phyloP scores from a whole-genome alignment of 35 echinoderm and acorn worm species.

The Lytechinus pictus region DNA sequence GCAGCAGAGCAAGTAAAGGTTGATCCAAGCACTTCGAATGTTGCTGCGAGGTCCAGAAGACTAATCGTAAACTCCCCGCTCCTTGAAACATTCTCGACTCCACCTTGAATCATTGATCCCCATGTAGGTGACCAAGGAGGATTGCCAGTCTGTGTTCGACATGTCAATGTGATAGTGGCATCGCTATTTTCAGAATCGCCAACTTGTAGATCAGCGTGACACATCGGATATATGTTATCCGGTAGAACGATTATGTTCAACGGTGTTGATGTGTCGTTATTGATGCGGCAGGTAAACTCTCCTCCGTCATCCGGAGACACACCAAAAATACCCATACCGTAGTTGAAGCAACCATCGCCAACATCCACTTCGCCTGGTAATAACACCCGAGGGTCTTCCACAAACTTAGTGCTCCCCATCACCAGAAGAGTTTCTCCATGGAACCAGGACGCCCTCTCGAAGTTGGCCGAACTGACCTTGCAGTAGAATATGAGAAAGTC shows the following conservation, averaged over 20 bases:
- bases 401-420: neutral
- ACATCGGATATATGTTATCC: neutral
- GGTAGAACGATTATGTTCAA: neutral
- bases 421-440: neutral
- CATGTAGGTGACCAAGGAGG: neutral
- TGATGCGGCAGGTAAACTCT: neutral
- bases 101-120: neutral
- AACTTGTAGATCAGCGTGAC: neutral
- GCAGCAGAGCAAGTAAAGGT: constrained; percentile 16
- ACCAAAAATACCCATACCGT: neutral
- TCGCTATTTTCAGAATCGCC: neutral
- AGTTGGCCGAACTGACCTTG: neutral
- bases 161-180: neutral
- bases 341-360: neutral
- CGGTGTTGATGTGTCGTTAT: neutral
- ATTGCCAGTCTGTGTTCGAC: constrained; percentile 6
- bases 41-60: neutral
- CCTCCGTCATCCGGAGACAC: neutral
- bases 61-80: neutral
- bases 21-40: neutral
- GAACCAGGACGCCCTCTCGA: constrained; percentile 13
- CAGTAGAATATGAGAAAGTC: neutral
- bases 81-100: neutral
- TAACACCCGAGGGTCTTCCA: neutral
- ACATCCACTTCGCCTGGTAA: neutral